Base-by-base conservation (phyloP, 2,113 vertebrate genomes). In the Thermophis baileyi region DNA sequence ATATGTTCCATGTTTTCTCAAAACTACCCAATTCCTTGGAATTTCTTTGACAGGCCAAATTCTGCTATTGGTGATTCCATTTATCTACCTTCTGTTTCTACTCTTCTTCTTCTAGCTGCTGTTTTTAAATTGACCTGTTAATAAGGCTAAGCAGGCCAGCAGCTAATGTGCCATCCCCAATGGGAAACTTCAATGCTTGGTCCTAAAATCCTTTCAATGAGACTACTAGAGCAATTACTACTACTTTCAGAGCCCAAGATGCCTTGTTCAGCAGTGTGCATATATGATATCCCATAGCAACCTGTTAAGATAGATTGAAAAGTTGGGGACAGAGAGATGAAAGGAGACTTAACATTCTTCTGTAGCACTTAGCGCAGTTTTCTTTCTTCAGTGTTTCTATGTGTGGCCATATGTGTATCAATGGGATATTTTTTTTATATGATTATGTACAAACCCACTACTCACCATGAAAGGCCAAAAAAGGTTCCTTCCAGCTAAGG, bases 1-100 rank as follows among this genome's bases (percentile, higher is more conserved):
- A 93, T 94, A 85, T 85, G 90, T 50, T 69, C 24, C 25, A 86
- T 85, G 0, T 91, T 55, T 95, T 94, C 89, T 90, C 20, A 44
- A 63, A 91, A 94, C 47, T 0, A 1, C 85, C 93, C 90, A 94
- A 7, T 57, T 92, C 27, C 16, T 87, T 89, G 94, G 50, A 91
- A 91, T 94, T 85, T 25, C 0, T 0, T 94, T 14, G 12, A 16
- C 46, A 55, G 60, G 9, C 3, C 30, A 35, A 35, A 69, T n/a
- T 1, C 30, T 69, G 30, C 30, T 63, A 30, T 12, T 30, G 27
- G 11, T 30, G 60, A 30, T 63, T 63, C 60, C 57, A 63, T 10
- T 63, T 30, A 27, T 63, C 57, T 63, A 14, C 11, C 27, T 63
- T 63, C 60, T 30, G 1, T 63, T 30, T 63, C 27, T 63, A 30